These are phyloP conservation scores for Gila robusta DNA, from an alignment of 2,797 vertebrate species.

Conservation along the genomic window DNA sequence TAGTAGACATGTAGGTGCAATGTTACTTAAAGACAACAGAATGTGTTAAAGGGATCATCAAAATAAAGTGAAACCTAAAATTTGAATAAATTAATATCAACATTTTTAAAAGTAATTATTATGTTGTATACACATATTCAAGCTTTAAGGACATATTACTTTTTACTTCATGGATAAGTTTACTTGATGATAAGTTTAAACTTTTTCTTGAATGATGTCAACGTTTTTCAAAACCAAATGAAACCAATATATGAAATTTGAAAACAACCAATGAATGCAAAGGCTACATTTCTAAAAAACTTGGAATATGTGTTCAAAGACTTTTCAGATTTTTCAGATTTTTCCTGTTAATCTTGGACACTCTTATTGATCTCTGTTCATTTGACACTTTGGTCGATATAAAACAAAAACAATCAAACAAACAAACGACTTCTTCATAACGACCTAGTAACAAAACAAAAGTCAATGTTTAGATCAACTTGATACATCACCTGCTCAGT, in stretches of 20 bases:
- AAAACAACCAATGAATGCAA: neutral
- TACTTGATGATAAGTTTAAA: neutral
- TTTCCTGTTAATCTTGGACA: neutral
- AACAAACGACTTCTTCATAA: neutral
- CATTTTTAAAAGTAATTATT: too few relatives aligned
- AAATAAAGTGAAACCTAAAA: too few relatives aligned
- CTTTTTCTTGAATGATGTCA: neutral
- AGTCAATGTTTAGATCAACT: neutral
- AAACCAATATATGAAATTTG: neutral
- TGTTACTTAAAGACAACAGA: too few relatives aligned
- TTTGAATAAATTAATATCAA: too few relatives aligned
- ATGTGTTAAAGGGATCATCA: too few relatives aligned
- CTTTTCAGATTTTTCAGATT: neutral
- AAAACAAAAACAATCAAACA: neutral
- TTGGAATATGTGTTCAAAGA: neutral
- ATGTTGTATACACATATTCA: neutral
- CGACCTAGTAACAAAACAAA: neutral
- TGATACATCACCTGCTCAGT: conserved; percentile 20
- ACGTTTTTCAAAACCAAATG: neutral
- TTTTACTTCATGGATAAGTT: neutral
- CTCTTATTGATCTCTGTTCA: neutral
- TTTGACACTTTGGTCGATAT: neutral
- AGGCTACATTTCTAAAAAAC: neutral
- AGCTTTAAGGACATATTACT: neutral
- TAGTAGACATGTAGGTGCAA: too few relatives aligned